Conservation (phyloP, 2,797 vertebrate genomes). For the Valencia hispanica region DNA sequence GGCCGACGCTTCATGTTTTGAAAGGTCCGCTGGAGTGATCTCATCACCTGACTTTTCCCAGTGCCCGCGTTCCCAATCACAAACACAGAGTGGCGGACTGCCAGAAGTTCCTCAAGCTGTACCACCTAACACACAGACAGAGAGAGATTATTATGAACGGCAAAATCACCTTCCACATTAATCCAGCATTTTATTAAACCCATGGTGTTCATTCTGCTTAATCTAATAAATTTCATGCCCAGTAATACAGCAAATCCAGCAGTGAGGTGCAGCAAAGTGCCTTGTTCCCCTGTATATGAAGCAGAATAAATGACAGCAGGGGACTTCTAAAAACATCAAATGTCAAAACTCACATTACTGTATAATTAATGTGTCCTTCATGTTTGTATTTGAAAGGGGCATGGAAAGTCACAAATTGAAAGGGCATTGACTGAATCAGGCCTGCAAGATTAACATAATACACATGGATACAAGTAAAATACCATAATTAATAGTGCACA, state of each 20-base stretch:
- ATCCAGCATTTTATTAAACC: conserved; percentile 14
- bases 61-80: conserved; percentile 91
- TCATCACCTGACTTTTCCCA: conserved; percentile 94
- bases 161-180: conserved; percentile 4
- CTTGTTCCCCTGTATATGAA: conserved; percentile 36
- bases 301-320: conserved; percentile 21
- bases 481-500: neutral
- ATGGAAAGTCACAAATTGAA: neutral
- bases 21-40: conserved; percentile 90
- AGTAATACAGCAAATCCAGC: conserved; percentile 19
- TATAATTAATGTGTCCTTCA: conserved; percentile 7
- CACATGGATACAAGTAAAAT: neutral
- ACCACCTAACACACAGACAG: conserved; percentile 83
- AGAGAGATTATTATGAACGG: neutral
- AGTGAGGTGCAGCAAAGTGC: conserved; percentile 41
- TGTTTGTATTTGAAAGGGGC: neutral
- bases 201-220: conserved; percentile 10
- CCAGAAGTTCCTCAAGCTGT: conserved; percentile 93
- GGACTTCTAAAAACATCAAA: conserved; percentile 9
- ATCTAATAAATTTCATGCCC: conserved; percentile 29
- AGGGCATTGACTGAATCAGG: neutral
- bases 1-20: conserved; percentile 89
- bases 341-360: conserved; percentile 5
- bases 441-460: neutral
- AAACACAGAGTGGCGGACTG: conserved; percentile 93